Evolutionary conservation across 2,888 invertebrate genomes (phyloP), one percentile per base, ranked within the genome.

Genomic region (Clostera curtula): DNA sequence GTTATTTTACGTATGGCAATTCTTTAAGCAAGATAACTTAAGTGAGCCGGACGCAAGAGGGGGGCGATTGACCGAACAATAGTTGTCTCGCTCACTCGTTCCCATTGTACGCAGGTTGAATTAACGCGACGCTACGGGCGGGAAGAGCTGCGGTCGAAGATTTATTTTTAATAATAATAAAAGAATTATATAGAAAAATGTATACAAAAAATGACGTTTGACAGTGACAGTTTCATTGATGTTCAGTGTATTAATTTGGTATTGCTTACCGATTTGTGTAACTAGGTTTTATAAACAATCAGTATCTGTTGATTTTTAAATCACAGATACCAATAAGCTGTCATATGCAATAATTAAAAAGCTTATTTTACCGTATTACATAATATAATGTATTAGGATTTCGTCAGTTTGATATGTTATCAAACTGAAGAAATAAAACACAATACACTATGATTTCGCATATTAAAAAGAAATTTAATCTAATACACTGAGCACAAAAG

Each of bases 31-130:
- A n/a, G n/a, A n/a, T n/a, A n/a, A n/a, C n/a, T n/a, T n/a, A 49
- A 52, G 59, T 56, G 80, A 73, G 79, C 74, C 71, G 79, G 73
- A 62, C 49, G 54, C 35, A 65, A 67, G 80, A 77, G 76, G 80
- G 77, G 61, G 77, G 71, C 68, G 75, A 70, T 77, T 73, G 15
- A 15, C 2, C 9, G 43, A 26, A 46, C 37, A 51, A 60, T 50
- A 57, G 74, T 75, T 73, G 76, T 61, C 43, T 74, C 79, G 79
- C 76, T 80, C 62, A 80, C 74, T 71, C 74, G 63, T 79, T 77
- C 67, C n/a, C 74, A 65, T 80, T 82, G 61, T 77, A 74, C 72
- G 74, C 83, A 83, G 83, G 83, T 83, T 83, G 66, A 83, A 83
- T 69, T 83, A 83, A 52, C 83, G 82, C 49, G 80, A 64, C 25